Conservation (phyloP, 2,113 vertebrate species). For the Morone chrysops region DNA sequence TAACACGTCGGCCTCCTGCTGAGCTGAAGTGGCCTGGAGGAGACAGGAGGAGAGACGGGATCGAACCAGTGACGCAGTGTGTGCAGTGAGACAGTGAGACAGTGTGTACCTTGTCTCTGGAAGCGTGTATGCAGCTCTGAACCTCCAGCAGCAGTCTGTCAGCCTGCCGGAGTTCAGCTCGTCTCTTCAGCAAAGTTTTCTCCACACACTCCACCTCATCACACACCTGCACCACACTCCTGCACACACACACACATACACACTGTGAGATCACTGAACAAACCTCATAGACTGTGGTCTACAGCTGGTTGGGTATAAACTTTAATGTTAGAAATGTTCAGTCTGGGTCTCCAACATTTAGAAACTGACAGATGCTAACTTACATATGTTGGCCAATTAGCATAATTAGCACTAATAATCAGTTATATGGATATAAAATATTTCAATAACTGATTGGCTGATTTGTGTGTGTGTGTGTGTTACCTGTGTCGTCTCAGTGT, state of each 20-base stretch:
- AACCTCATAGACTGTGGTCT: too few relatives aligned
- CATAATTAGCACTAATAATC: too few relatives aligned
- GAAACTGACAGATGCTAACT: too few relatives aligned
- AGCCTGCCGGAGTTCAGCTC: slow-evolving; percentile 89
- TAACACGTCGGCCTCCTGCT: neutral
- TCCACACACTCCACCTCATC: slow-evolving; percentile 81
- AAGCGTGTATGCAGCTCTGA: slow-evolving; percentile 83
- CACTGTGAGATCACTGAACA: neutral
- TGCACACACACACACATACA: slow-evolving; percentile 7
- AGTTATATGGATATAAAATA: too few relatives aligned
- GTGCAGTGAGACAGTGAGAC: neutral
- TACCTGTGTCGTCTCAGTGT: slow-evolving; percentile 47
- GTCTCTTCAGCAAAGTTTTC: slow-evolving; percentile 88
- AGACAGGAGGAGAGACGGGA: neutral
- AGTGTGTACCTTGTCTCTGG: slow-evolving; percentile 81
- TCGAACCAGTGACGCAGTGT: neutral
- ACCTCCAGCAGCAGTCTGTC: slow-evolving; percentile 88
- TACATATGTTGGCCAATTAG: too few relatives aligned
- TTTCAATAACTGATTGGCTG: too few relatives aligned
- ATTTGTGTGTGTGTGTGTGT: slow-evolving; percentile 1
- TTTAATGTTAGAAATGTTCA: too few relatives aligned
- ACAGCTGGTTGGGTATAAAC: too few relatives aligned
- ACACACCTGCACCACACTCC: slow-evolving; percentile 63
- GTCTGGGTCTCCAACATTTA: too few relatives aligned
- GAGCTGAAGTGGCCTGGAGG: slow-evolving; percentile 31